Percentiles rank a stretch among this genome's conserved stretches.
phyloP scores from a whole-genome alignment of 2,888 invertebrate species.

The Kuschelorhynchus macadamiae region DNA sequence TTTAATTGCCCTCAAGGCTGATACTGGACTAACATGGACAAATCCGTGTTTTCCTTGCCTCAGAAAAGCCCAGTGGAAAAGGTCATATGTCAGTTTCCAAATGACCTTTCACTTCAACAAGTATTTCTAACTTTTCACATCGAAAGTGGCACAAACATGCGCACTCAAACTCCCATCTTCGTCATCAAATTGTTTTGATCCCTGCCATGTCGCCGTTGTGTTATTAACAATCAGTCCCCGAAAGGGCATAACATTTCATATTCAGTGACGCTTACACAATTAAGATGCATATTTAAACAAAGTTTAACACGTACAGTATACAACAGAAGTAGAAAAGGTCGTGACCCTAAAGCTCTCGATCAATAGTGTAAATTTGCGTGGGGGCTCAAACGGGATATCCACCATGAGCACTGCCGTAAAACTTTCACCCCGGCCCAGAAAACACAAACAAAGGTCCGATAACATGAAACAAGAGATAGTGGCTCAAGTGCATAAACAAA shows the following conservation, averaged over 20 bases:
- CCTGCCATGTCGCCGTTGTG: background rate
- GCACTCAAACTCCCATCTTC: slow-evolving; percentile 11
- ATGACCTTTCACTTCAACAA: slow-evolving; percentile 31
- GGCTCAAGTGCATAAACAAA: slow-evolving; percentile 66
- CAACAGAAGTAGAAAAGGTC: slow-evolving; percentile 19
- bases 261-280: background rate
- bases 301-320: slow-evolving; percentile 5
- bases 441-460: slow-evolving; percentile 64
- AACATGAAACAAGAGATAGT: slow-evolving; percentile 67
- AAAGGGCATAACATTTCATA: slow-evolving; percentile 1
- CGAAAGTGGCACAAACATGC: slow-evolving; percentile 32
- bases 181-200: background rate
- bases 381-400: slow-evolving; percentile 3
- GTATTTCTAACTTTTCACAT: slow-evolving; percentile 18
- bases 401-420: slow-evolving; percentile 52
- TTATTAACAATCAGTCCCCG: background rate
- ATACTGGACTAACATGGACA: background rate
- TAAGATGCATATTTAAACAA: background rate
- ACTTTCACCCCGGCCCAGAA: slow-evolving; percentile 60
- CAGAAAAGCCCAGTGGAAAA: background rate
- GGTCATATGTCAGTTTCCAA: slow-evolving; percentile 11
- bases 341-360: slow-evolving; percentile 24
- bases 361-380: slow-evolving; percentile 30
- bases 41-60: background rate
- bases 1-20: too few species aligned